A percentile compares a stretch with the other conserved stretches of the same genome.
These are phyloP conservation scores for Pangasius mekongensis DNA, from an alignment of 2,797 vertebrate species.

Conservation along the genomic window DNA sequence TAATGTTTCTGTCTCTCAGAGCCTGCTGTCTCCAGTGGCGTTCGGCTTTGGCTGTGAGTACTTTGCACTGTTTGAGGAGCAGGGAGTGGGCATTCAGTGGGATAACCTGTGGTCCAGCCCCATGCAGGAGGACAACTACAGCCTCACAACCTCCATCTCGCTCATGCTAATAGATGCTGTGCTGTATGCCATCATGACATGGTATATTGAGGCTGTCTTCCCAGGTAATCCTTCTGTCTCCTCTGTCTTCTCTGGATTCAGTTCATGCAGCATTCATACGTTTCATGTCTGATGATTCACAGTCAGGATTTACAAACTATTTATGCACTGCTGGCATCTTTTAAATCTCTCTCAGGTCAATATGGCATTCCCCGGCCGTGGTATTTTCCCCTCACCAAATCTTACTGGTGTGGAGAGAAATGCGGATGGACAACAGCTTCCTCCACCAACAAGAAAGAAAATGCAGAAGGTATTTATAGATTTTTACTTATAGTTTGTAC, in stretches of 20 bases:
- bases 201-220: constrained; percentile 97
- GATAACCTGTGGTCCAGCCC: constrained; percentile 91
- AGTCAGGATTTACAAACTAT: not conserved
- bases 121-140: constrained; percentile 89
- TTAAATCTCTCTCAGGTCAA: constrained; percentile 78
- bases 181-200: constrained; percentile 92
- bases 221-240: constrained; percentile 78
- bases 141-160: constrained; percentile 86
- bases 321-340: not conserved
- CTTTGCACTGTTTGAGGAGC: constrained; percentile 95
- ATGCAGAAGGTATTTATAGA: constrained; percentile 80
- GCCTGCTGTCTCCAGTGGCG: constrained; percentile 93
- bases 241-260: not conserved
- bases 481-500: not conserved
- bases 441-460: constrained; percentile 76
- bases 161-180: constrained; percentile 94
- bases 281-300: not conserved
- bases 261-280: not conserved
- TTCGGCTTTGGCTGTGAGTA: constrained; percentile 97
- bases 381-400: constrained; percentile 94
- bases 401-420: constrained; percentile 94
- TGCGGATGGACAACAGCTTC: constrained; percentile 71
- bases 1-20: constrained; percentile 73
- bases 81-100: constrained; percentile 97
- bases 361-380: constrained; percentile 94